phyloP scores from a whole-genome alignment of 2,113 vertebrate genomes.

The Hepsetus odoe region DNA sequence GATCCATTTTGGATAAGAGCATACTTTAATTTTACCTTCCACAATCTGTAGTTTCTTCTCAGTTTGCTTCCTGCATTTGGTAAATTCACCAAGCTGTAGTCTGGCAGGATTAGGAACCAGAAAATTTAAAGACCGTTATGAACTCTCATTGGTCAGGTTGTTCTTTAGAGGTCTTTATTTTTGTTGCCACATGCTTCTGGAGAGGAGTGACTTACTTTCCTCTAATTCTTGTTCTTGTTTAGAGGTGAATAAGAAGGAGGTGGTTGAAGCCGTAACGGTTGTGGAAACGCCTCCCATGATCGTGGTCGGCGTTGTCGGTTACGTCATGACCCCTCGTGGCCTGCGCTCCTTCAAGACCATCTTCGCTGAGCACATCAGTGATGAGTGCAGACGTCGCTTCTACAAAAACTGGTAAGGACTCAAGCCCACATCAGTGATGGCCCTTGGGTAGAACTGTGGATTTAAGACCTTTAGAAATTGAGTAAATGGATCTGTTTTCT shows the following conservation, averaged over 20 bases:
- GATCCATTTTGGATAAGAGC: too few relatives aligned
- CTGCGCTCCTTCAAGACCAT: constrained; percentile 95
- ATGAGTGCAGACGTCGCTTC: constrained; percentile 97
- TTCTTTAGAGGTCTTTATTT: not conserved
- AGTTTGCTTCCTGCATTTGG: too few relatives aligned
- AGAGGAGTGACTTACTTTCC: not conserved
- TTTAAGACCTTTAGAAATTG: too few relatives aligned
- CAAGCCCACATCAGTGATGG: not conserved
- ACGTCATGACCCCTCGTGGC: constrained; percentile 90
- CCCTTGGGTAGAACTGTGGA: too few relatives aligned
- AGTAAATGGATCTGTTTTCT: not conserved
- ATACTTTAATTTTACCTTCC: too few relatives aligned
- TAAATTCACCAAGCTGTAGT: too few relatives aligned
- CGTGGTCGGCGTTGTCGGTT: constrained; percentile 90
- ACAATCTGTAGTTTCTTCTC: too few relatives aligned
- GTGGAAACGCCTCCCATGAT: constrained; percentile 97
- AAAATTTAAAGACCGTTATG: too few relatives aligned
- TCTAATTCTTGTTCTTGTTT: not conserved
- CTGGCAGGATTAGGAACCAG: too few relatives aligned
- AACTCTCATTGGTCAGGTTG: too few relatives aligned
- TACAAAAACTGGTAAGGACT: constrained; percentile 97
- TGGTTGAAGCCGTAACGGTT: constrained; percentile 94
- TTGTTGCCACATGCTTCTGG: not conserved
- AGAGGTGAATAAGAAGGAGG: constrained; percentile 99
- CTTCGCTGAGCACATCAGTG: constrained; percentile 95